A percentile compares a stretch with the other conserved stretches of the same genome.
Conservation (phyloP, 1,140 invertebrate genomes). For the Lutraria rhynchaena region DNA sequence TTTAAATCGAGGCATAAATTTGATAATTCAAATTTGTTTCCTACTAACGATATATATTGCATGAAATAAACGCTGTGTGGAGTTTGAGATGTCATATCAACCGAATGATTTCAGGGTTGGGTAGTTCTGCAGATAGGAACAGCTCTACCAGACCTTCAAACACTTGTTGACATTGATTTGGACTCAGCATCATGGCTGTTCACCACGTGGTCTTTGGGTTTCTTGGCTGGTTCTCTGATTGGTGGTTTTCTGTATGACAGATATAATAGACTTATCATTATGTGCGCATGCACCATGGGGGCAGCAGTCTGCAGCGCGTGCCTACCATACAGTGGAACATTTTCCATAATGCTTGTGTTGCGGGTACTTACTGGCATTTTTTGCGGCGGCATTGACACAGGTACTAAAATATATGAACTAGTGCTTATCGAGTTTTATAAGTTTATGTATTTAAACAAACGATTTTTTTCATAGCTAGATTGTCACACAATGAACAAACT, state of each 20-base stretch:
- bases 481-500: too few species aligned
- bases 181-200: constrained; percentile 51
- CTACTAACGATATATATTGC: neutral
- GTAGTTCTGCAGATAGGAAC: constrained; percentile 43
- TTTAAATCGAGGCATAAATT: neutral
- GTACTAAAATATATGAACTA: neutral
- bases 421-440: too few species aligned
- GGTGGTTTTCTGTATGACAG: constrained; percentile 47
- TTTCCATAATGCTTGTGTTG: constrained; percentile 18
- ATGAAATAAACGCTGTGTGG: neutral
- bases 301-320: constrained; percentile 19
- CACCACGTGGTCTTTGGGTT: constrained; percentile 43
- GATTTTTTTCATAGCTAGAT: too few species aligned
- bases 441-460: too few species aligned
- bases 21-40: neutral
- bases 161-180: constrained; percentile 14
- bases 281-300: constrained; percentile 12
- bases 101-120: constrained; percentile 31
- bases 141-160: constrained; percentile 41
- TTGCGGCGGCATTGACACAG: constrained; percentile 42
- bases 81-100: neutral
- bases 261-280: constrained; percentile 23
- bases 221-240: constrained; percentile 29
- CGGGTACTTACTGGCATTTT: constrained; percentile 39
- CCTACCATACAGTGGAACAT: constrained; percentile 17